phyloP scores from a whole-genome alignment of 2,888 invertebrate genomes.

The Xestobium rufovillosum region DNA sequence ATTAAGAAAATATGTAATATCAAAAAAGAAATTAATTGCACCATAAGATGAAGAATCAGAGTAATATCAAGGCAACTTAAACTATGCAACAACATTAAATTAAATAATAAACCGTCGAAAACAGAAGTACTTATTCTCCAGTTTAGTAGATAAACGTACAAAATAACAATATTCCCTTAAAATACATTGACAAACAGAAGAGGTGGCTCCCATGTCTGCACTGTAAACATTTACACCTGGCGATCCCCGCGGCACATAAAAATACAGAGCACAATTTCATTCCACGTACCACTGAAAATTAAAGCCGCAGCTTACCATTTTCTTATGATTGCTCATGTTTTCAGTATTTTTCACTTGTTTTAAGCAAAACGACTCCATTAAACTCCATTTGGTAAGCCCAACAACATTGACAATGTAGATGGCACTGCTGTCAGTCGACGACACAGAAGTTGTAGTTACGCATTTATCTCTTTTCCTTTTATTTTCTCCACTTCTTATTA shows the following conservation, averaged over 20 bases:
- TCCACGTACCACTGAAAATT: conserved; percentile 31
- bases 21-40: too few species aligned
- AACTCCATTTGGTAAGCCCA: conserved; percentile 54
- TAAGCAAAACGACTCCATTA: conserved; percentile 58
- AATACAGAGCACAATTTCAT: conserved; percentile 32
- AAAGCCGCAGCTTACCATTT: conserved; percentile 43
- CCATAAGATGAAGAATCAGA: too few species aligned
- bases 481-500: neutral
- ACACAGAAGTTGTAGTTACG: conserved; percentile 33
- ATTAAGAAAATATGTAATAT: too few species aligned
- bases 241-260: conserved; percentile 36
- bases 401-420: conserved; percentile 77
- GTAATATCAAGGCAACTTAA: too few species aligned
- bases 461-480: conserved; percentile 21
- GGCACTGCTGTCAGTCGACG: conserved; percentile 60
- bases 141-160: too few species aligned
- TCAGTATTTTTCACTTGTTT: conserved; percentile 54
- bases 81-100: too few species aligned
- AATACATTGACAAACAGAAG: conserved; percentile 43
- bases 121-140: too few species aligned
- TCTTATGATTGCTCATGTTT: conserved; percentile 41
- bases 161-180: conserved; percentile 28
- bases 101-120: too few species aligned
- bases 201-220: conserved; percentile 47
- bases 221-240: conserved; percentile 45